Evolutionary conservation across 2,888 invertebrate species (phyloP), one percentile per base, ranked within the genome.

Genomic region (Xylota sylvarum): DNA sequence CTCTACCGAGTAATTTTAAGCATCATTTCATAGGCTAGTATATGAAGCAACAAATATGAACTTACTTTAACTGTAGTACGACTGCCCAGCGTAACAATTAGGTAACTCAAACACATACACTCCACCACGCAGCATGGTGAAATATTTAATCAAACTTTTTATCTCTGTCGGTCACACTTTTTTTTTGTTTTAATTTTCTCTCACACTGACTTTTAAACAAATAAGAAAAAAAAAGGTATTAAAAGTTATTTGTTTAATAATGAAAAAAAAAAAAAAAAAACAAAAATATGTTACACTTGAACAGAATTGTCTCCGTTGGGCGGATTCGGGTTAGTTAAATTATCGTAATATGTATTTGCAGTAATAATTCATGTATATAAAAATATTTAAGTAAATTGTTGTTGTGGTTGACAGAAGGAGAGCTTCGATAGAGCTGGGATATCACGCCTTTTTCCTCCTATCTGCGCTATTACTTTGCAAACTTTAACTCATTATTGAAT

Each of bases 261-360:
- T 3, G 43, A 37, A 50, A 62, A 23, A 58, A 14, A 37, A 50
- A 62, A 23, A 58, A 14, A 81, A 62, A 56, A 35, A 23, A 32
- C 32, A 64, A 10, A 64, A 9, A 64, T 9, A 7, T 30, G 43
- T 64, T 43, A 43, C 74, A 64, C 62, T 64, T 23, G 32, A 80
- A 69, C 82, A 87, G 88, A 84, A 89, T 88, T 88, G 76, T 88
- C 77, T 88, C 88, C 88, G 87, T 88, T 86, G 89, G 88, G 88
- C 89, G 89, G 88, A 88, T 88, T 76, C 80, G 88, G 89, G 88
- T 89, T 88, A 46, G 10, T 55, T 27, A 12, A 35, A 32, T 48
- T 46, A 14, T n/a, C 32, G 32, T 43, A 4, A 1, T 2, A 2
- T 40, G 43, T 14, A 50, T 46, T 19, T 40, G 37, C 12, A 14